Evolutionary conservation across 2,797 vertebrate species (phyloP), one percentile per base, ranked within the genome.

Genomic region (Odontamblyopus lacepedii): DNA sequence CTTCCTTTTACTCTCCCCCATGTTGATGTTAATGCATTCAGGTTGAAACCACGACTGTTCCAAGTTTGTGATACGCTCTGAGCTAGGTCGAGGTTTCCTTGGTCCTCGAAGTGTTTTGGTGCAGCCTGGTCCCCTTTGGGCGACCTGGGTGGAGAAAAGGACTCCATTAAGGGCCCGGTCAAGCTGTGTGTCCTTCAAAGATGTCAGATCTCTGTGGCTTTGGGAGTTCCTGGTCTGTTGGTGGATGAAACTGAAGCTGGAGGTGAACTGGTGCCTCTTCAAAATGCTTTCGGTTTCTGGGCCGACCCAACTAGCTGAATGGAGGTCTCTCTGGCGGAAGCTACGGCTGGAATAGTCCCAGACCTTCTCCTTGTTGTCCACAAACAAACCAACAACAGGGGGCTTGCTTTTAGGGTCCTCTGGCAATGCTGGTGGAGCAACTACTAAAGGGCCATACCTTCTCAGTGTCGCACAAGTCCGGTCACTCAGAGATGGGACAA

Each of bases 61-160:
- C 75, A 82, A 83, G 63, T 67, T 80, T 69, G 78, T 32, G 0
- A 74, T 60, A 7, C 2, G 56, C 61, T 87, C 85, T 0, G 70
- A 78, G 77, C 63, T 83, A 0, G 78, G 73, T 38, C 84, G 76
- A 2, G 74, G 67, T 78, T 78, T 87, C 70, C 84, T 86, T 48
- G 80, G 79, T 60, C 72, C 69, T 62, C 67, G 75, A 19, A 83
- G 81, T 27, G 78, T 80, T 2, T 79, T 60, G 59, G 55, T 70
- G 44, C 77, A 78, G 71, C 75, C 66, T n/a, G 59, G 69, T 56
- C 78, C 74, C 57, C 71, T 87, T 19, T 75, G 79, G 63, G 89
- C 87, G 72, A 90, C 84, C 85, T 92, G 89, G 0, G 88, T 84
- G 60, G 93, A 88, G 80, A 93, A 90, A 68, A 93, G 78, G 74